A percentile compares a stretch with the other conserved stretches of the same genome.
phyloP scores from a whole-genome alignment of 1,140 invertebrate genomes.

The Microplitis demolitor region DNA sequence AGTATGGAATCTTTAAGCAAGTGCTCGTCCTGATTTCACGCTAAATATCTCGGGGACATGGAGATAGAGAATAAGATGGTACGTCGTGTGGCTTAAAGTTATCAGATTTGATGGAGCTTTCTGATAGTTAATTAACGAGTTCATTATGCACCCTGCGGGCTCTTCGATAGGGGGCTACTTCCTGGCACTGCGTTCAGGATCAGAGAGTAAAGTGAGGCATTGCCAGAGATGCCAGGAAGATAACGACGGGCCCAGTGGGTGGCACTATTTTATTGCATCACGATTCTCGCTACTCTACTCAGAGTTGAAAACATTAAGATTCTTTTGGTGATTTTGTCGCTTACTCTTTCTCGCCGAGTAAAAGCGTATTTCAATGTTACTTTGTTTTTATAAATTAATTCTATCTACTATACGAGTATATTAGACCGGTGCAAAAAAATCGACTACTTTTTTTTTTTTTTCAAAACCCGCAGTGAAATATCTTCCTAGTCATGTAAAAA shows the following conservation, averaged over 20 bases:
- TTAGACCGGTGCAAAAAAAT: no score
- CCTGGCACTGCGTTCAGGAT: conserved; percentile 20
- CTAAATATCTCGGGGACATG: neutral
- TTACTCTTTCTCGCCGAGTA: neutral
- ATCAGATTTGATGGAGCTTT: conserved; percentile 61
- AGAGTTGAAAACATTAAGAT: neutral
- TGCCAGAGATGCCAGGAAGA: conserved; percentile 55
- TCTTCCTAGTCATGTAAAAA: no score
- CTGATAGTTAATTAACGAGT: conserved; percentile 64
- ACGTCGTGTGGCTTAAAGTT: conserved; percentile 56
- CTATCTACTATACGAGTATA: no score
- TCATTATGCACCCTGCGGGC: conserved; percentile 60
- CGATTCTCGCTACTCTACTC: conserved; percentile 39
- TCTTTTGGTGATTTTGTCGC: neutral
- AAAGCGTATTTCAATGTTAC: neutral
- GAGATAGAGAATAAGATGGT: conserved; percentile 31
- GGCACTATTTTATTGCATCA: conserved; percentile 62
- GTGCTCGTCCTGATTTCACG: no score
- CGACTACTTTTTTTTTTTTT: no score
- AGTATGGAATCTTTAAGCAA: no score
- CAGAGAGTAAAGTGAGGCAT: conserved; percentile 56
- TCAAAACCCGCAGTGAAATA: no score
- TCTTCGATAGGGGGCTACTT: conserved; percentile 27
- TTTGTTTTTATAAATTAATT: neutral
- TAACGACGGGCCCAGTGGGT: conserved; percentile 56